These are phyloP conservation scores for Myioborus miniatus DNA, from an alignment of 2,797 vertebrate genomes.

Conservation along the genomic window DNA sequence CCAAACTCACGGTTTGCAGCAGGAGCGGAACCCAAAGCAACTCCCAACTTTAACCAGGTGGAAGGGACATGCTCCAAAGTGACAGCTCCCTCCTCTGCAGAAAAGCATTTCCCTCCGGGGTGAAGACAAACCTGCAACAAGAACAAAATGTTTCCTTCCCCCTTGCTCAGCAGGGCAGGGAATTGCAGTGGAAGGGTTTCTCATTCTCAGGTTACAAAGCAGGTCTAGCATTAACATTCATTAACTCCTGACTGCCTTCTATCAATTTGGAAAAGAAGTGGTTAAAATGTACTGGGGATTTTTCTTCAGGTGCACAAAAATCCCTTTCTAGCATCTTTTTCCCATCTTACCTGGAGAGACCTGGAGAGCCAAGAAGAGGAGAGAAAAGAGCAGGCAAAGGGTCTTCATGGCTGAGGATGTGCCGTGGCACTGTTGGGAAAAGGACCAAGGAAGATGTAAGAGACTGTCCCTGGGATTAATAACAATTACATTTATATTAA, in stretches of 20 bases:
- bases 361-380: conserved; percentile 23
- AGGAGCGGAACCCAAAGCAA: conserved; percentile 14
- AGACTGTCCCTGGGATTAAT: background rate
- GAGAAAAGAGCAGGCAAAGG: conserved; percentile 47
- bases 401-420: background rate
- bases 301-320: background rate
- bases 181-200: rapidly evolving
- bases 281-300: background rate
- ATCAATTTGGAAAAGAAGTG: background rate
- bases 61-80: background rate
- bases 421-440: background rate
- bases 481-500: background rate
- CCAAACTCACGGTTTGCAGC: conserved; percentile 34
- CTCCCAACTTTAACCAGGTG: background rate
- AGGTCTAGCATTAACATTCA: background rate
- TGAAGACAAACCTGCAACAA: background rate
- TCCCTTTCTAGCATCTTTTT: background rate
- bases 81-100: background rate
- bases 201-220: background rate
- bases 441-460: background rate
- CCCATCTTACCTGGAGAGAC: conserved; percentile 43
- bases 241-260: background rate
- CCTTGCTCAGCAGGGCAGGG: background rate
- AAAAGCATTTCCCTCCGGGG: background rate
- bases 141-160: background rate